Conservation (phyloP, 1,140 invertebrate genomes). For the Hylaeus anthracinus region DNA sequence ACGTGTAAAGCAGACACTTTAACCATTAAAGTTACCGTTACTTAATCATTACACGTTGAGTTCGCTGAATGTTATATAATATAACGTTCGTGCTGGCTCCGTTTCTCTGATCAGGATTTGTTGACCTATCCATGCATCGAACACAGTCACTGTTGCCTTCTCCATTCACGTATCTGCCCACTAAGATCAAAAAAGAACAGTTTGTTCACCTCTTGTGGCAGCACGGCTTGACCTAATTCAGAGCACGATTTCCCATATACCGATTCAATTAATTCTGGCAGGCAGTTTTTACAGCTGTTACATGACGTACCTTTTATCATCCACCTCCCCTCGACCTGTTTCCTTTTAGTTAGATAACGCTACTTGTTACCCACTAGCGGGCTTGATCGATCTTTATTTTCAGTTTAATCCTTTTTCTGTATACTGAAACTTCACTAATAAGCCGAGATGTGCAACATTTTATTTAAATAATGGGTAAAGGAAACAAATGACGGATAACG, state of each 20-base stretch:
- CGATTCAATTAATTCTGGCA: slow-evolving; percentile 60
- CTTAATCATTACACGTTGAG: slow-evolving; percentile 1
- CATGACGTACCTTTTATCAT: slow-evolving; percentile 37
- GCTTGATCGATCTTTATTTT: slow-evolving; percentile 5
- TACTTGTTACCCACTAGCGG: neutral
- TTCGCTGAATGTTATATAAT: neutral
- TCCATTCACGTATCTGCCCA: neutral
- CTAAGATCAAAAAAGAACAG: slow-evolving; percentile 4
- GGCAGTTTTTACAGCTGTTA: slow-evolving; percentile 52
- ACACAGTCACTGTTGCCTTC: neutral
- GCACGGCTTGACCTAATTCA: slow-evolving; percentile 48
- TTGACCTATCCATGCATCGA: neutral
- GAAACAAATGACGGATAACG: too few species aligned
- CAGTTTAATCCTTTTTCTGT: slow-evolving; percentile 11
- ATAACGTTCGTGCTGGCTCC: neutral
- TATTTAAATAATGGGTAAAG: too few species aligned
- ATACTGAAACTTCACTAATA: neutral
- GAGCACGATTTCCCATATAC: slow-evolving; percentile 33
- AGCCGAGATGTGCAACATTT: too few species aligned
- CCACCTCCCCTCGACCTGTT: slow-evolving; percentile 35
- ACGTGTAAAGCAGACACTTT: neutral
- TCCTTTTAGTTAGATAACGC: slow-evolving; percentile 33
- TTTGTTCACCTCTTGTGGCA: neutral
- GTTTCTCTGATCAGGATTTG: neutral
- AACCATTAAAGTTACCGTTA: neutral